A percentile compares a stretch with the other conserved stretches of the same genome.
Conservation (phyloP, 2,113 vertebrate genomes). For the Ammodramus savannarum region DNA sequence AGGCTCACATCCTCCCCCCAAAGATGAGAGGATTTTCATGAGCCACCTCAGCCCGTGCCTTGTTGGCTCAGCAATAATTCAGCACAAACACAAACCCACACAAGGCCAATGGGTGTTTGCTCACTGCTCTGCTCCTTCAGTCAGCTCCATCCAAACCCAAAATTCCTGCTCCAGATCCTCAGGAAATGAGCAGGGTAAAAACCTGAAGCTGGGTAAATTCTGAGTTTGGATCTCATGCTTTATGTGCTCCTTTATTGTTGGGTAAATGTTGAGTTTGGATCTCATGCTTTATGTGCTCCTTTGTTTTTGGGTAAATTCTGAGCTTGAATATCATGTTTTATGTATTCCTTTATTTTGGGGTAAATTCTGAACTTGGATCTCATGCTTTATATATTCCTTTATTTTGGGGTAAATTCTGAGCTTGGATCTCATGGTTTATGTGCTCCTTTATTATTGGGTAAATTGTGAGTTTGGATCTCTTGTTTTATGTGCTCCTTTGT, state of each 20-base stretch:
- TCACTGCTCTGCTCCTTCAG: background rate
- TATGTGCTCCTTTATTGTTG: background rate
- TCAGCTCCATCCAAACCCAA: background rate
- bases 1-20: background rate
- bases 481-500: background rate
- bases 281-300: background rate
- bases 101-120: background rate
- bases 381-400: background rate
- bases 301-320: background rate
- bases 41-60: background rate
- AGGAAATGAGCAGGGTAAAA: background rate
- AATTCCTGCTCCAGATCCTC: background rate
- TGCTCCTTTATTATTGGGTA: background rate
- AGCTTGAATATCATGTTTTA: background rate
- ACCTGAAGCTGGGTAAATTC: background rate
- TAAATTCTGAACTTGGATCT: background rate
- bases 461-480: background rate
- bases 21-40: background rate
- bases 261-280: background rate
- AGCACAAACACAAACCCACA: background rate
- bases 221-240: background rate
- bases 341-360: background rate
- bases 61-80: conserved; percentile 8
- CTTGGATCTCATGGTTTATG: fast-evolving
- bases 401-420: background rate